A percentile compares a stretch with the other conserved stretches of the same genome.
phyloP scores from a whole-genome alignment of 2,797 vertebrate genomes.

The Clarias laeviceps region DNA sequence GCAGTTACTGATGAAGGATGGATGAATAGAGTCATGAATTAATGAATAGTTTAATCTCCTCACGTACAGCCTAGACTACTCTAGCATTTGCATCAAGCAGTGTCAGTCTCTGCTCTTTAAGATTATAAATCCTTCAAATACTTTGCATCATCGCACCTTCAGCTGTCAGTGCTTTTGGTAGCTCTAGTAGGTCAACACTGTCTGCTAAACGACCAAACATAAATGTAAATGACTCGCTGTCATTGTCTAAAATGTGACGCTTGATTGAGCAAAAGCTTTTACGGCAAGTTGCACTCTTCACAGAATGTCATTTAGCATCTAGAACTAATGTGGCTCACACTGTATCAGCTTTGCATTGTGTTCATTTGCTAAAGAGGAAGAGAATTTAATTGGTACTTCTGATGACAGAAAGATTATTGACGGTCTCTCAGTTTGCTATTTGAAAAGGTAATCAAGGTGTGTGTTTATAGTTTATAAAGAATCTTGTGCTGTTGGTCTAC shows the following conservation, averaged over 20 bases:
- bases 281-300: background rate
- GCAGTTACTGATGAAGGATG: background rate
- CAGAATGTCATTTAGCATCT: background rate
- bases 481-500: background rate
- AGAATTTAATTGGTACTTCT: constrained; percentile 12
- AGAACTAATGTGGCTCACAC: background rate
- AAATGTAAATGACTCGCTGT: background rate
- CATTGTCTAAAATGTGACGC: background rate
- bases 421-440: background rate
- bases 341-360: background rate
- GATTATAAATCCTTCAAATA: background rate
- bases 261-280: constrained; percentile 2
- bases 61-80: background rate
- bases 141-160: background rate
- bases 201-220: background rate
- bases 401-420: background rate
- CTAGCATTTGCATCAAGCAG: constrained; percentile 1
- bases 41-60: background rate
- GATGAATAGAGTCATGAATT: background rate
- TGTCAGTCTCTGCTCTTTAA: background rate
- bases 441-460: background rate
- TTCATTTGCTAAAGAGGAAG: background rate
- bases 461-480: background rate
- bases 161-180: background rate
- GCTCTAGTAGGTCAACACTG: background rate